A percentile compares a stretch with the other conserved stretches of the same genome.
Conservation (phyloP, 2,113 vertebrate species). For the Anas platyrhynchos region DNA sequence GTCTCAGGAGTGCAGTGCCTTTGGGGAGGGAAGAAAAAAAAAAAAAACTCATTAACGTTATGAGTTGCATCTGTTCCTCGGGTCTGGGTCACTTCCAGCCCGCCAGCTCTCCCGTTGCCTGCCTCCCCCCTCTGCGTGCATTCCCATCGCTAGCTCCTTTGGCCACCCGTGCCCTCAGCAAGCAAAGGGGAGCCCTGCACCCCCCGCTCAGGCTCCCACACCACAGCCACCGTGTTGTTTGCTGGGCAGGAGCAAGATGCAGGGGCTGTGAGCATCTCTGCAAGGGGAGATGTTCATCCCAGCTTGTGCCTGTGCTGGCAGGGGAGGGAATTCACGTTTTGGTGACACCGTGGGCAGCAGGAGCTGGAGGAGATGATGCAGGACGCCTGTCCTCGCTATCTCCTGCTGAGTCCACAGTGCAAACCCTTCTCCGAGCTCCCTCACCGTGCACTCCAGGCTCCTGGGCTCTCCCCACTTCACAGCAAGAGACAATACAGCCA, state of each 20-base stretch:
- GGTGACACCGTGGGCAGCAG: rapidly evolving
- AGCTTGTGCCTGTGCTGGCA: not conserved
- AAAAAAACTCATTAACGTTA: not conserved
- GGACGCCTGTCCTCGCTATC: rapidly evolving
- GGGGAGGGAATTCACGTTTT: not conserved
- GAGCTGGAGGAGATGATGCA: not conserved
- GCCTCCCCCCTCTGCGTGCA: not conserved
- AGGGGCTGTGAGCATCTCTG: not conserved
- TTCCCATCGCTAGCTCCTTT: conserved; percentile 48
- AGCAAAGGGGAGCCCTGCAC: not conserved
- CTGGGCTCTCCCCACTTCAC: not conserved
- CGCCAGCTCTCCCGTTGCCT: not conserved
- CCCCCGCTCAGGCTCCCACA: not conserved
- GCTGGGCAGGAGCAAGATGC: not conserved
- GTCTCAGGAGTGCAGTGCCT: conserved; percentile 30
- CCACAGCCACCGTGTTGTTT: not conserved
- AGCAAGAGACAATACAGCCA: not conserved
- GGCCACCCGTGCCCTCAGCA: not conserved
- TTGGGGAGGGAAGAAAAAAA: conserved; percentile 7
- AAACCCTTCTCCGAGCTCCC: not conserved
- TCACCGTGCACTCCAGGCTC: not conserved
- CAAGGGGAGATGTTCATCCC: not conserved
- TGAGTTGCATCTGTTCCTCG: conserved; percentile 61
- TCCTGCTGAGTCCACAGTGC: not conserved
- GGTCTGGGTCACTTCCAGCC: conserved; percentile 30